Conservation (phyloP, 1,140 invertebrate species). For the Prorops nasuta region DNA sequence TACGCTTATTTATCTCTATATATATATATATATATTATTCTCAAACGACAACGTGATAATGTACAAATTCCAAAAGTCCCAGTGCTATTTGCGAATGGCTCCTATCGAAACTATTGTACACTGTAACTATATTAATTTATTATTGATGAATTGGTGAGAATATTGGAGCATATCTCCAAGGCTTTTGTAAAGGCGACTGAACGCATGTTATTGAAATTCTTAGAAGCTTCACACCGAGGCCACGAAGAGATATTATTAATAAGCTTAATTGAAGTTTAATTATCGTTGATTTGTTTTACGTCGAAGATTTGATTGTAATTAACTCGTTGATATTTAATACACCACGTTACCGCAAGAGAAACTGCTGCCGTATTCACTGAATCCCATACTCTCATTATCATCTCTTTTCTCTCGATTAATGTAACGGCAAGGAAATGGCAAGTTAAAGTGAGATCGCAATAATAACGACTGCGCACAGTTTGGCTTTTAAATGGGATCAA, state of each 20-base stretch:
- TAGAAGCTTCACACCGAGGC: conserved; percentile 40
- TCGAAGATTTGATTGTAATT: conserved; percentile 29
- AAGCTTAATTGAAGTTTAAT: conserved; percentile 13
- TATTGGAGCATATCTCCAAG: too few species aligned
- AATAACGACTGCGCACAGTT: not conserved
- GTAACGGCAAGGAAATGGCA: conserved; percentile 16
- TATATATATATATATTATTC: too few species aligned
- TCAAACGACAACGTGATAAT: too few species aligned
- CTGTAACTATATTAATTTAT: too few species aligned
- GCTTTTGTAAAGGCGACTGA: too few species aligned
- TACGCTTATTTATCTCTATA: too few species aligned
- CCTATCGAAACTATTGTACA: too few species aligned
- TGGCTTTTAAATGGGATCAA: too few species aligned
- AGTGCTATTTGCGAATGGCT: too few species aligned
- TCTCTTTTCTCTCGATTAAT: not conserved
- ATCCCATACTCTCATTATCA: conserved; percentile 26
- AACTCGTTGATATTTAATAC: conserved; percentile 41
- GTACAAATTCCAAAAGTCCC: too few species aligned
- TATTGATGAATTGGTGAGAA: too few species aligned
- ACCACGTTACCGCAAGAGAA: conserved; percentile 41
- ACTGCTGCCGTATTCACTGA: conserved; percentile 50
- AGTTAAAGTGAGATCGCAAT: not conserved
- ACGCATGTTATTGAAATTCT: too few species aligned
- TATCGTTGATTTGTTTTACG: conserved; percentile 20
- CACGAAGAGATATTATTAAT: conserved; percentile 22